Conservation (phyloP, 2,888 invertebrate genomes). For the Dinocampus coccinellae region DNA sequence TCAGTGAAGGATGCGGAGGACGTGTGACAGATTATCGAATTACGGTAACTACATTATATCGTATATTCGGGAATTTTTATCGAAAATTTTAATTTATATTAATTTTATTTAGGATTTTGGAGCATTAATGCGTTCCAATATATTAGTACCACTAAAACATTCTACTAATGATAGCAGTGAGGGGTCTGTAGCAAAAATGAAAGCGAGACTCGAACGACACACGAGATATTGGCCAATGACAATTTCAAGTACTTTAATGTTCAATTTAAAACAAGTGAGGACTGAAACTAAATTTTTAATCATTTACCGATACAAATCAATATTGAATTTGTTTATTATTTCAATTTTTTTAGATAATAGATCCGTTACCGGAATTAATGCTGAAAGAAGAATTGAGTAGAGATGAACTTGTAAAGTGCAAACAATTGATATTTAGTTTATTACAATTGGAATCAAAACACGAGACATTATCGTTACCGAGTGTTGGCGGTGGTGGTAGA, state of each 20-base stretch:
- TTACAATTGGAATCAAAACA: conserved; percentile 86
- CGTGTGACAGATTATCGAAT: conserved; percentile 92
- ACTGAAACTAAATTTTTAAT: not conserved
- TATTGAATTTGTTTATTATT: conserved; percentile 9
- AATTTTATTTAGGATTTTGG: conserved; percentile 84
- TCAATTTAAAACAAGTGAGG: conserved; percentile 82
- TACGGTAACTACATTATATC: conserved; percentile 62
- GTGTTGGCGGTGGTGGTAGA: conserved; percentile 74
- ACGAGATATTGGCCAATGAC: conserved; percentile 92
- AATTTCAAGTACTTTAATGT: conserved; percentile 89
- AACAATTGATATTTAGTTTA: conserved; percentile 85
- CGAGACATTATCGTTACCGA: conserved; percentile 82
- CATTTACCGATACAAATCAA: conserved; percentile 1
- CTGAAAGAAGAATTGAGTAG: conserved; percentile 86
- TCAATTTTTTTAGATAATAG: conserved; percentile 76
- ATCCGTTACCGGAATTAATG: conserved; percentile 84
- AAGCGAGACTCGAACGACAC: conserved; percentile 80
- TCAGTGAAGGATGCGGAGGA: conserved; percentile 95
- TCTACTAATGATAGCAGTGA: conserved; percentile 65
- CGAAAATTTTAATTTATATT: conserved; percentile 19
- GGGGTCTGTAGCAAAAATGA: conserved; percentile 76
- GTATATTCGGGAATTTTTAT: not conserved
- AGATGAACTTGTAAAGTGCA: conserved; percentile 89
- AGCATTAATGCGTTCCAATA: conserved; percentile 86
- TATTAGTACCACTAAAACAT: conserved; percentile 79